Conservation (phyloP, 2,797 vertebrate genomes). For the Malurus splendens region DNA sequence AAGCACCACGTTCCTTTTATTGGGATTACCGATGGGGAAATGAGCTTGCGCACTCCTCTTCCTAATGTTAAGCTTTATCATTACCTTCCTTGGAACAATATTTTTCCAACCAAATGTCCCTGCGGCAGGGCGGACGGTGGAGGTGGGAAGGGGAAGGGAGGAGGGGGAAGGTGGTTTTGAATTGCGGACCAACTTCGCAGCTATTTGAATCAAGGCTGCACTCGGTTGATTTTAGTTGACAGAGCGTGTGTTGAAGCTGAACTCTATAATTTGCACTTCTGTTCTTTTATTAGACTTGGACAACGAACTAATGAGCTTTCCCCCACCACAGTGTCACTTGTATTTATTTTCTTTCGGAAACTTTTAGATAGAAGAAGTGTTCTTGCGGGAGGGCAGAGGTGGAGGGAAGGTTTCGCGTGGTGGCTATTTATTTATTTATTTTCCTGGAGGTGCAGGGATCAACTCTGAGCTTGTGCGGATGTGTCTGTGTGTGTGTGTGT, state of each 20-base stretch:
- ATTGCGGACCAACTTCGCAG: conserved; percentile 66
- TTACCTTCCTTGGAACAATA: conserved; percentile 72
- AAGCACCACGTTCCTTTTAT: conserved; percentile 66
- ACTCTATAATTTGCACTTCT: conserved; percentile 86
- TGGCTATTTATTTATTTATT: background rate
- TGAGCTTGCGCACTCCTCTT: conserved; percentile 66
- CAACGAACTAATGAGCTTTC: conserved; percentile 91
- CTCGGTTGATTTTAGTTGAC: conserved; percentile 85
- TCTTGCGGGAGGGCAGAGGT: conserved; percentile 19
- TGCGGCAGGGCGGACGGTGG: conserved; percentile 33
- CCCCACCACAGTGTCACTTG: conserved; percentile 84
- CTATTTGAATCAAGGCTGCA: conserved; percentile 77
- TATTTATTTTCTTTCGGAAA: conserved; percentile 85
- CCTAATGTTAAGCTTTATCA: conserved; percentile 68
- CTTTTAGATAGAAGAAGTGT: conserved; percentile 65
- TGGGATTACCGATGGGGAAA: conserved; percentile 73
- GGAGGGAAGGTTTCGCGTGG: background rate
- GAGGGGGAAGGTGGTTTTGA: conserved; percentile 30
- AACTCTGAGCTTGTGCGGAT: background rate
- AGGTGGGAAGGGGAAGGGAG: conserved; percentile 38
- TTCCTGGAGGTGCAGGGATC: background rate
- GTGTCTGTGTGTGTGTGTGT: background rate
- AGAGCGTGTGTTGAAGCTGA: conserved; percentile 84
- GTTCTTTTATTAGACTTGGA: conserved; percentile 87
- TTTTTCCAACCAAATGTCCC: conserved; percentile 69